Evolutionary conservation across 2,113 vertebrate genomes (phyloP).

Genomic region (Mormyrus iriodes): DNA sequence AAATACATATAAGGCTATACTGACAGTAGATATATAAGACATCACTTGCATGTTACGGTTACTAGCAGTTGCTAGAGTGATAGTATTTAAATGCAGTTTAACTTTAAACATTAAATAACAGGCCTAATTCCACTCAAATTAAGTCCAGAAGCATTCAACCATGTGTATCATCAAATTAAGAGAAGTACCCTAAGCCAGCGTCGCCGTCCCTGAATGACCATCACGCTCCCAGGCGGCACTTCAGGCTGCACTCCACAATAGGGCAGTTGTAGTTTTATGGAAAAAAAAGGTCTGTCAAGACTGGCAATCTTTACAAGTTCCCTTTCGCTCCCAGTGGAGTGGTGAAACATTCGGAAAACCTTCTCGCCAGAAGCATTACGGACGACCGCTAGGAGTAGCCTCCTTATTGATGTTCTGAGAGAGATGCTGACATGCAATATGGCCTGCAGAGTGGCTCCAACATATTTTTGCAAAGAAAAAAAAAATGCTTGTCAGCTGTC

Average conservation of each 20-base stretch:
- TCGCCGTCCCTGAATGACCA: not conserved
- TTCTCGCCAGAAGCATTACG: not conserved
- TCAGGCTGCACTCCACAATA: not conserved
- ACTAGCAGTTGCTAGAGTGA: not conserved
- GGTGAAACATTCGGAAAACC: not conserved
- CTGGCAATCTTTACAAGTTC: not conserved
- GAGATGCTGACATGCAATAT: conserved; percentile 5
- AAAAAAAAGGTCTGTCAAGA: not conserved
- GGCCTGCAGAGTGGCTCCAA: conserved; percentile 34
- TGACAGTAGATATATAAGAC: not conserved
- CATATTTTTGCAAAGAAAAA: not conserved
- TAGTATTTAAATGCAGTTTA: not conserved
- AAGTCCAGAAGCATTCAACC: not conserved
- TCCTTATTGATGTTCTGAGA: not conserved
- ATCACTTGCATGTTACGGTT: not conserved
- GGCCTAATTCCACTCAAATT: not conserved
- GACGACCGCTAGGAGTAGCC: not conserved
- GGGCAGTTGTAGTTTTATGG: not conserved
- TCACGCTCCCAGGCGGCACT: not conserved
- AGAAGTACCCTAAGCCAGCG: not conserved
- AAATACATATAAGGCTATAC: not conserved
- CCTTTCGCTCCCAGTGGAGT: not conserved
- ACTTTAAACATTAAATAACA: not conserved
- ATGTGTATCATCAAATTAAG: not conserved
- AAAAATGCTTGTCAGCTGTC: conserved; percentile 8